phyloP scores from a whole-genome alignment of 1,140 invertebrate species.

The Samia ricini region DNA sequence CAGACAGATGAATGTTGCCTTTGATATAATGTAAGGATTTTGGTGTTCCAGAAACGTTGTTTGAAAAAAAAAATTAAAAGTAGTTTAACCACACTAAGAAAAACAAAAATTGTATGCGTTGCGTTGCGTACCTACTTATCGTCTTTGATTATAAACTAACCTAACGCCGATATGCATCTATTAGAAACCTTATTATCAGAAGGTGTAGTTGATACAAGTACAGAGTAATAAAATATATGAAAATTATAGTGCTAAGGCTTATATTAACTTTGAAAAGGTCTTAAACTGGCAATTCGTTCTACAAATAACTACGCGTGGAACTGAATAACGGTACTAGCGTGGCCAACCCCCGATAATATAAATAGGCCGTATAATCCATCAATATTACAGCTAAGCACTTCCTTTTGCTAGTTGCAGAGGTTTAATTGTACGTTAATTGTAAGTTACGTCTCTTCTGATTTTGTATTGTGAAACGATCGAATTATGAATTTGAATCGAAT shows the following conservation, averaged over 20 bases:
- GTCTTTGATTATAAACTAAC: no score
- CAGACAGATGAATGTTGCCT: no score
- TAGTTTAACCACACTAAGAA: no score
- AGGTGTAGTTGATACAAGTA: background rate
- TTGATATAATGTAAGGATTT: no score
- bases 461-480: background rate
- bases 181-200: background rate
- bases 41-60: no score
- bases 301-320: constrained; percentile 37
- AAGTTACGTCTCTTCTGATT: no score
- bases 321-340: constrained; percentile 44
- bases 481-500: no score
- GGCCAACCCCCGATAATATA: constrained; percentile 45
- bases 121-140: no score
- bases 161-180: background rate
- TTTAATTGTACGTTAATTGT: background rate
- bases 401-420: background rate
- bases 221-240: background rate
- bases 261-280: background rate
- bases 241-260: background rate
- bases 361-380: constrained; percentile 43
- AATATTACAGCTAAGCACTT: constrained; percentile 25
- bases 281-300: constrained; percentile 21
- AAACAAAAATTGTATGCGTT: no score
- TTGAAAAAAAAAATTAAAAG: no score